Evolutionary conservation across 2,888 invertebrate genomes (phyloP), one percentile per base, ranked within the genome.

Genomic region (Lepas anatifera): DNA sequence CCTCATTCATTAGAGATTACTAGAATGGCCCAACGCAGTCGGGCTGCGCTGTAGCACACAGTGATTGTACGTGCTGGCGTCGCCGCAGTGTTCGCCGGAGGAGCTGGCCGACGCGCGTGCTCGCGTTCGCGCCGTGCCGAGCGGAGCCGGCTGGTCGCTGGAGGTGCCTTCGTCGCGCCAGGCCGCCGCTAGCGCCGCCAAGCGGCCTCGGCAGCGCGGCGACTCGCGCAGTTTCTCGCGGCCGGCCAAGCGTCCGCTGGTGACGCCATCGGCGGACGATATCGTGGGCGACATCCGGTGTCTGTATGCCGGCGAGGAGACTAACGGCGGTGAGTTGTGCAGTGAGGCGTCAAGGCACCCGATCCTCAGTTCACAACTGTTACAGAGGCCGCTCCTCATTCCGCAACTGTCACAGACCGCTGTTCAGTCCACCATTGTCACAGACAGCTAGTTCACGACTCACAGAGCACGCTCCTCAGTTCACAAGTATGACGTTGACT

Each of bases 161-260:
- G 64, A 39, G 64, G 37, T 16, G 64, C 39, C 25, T 22, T 8
- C 48, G 48, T 8, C n/a, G 48, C 22, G 41, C 41, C 11, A 10
- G 32, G 4, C 58, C 37, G 18, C 39, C 25, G 64, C n/a, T 39
- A 39, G 10, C 25, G 64, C 35, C 11, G 35, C 64, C 37, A 37
- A 39, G 37, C 35, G 64, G 37, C 35, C 37, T 2, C 64, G 64
- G 2, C 25, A n/a, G 39, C 64, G 64, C 35, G 64, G n/a, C 25
- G 37, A 64, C 37, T 64, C 64, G 11, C 64, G 64, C 64, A 64
- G 64, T 27, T 37, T 64, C 37, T 64, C 64, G 8, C 64, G 39
- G 11, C 64, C 64, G 25, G 64, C 64, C 64, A 64, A 64, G 39
- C 64, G 64, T n/a, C n/a, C 37, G 37, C 64, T 39, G 39, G 64